Base-by-base conservation (phyloP, 2,888 invertebrate species). In the Parelbella ahira region DNA sequence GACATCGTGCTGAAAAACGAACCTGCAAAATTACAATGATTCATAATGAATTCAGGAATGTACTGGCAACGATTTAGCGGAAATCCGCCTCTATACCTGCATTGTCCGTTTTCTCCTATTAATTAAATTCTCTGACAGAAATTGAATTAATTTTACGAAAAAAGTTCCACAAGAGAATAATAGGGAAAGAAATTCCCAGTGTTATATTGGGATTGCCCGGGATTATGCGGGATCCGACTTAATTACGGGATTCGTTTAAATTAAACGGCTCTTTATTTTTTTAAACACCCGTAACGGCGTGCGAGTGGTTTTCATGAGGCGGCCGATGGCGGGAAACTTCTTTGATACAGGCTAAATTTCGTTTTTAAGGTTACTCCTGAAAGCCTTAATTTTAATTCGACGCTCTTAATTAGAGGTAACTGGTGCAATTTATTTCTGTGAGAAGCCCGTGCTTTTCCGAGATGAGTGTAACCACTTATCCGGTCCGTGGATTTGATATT, bases 161-260 rank as follows among this genome's bases (percentile, higher is more conserved):
- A 69, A 71, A 61, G 55, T 61, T 60, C 50, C 50, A 19, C 25
- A 20, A 27, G 25, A 13, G 44, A 43, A 46, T 45, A 52, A 30
- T 50, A 48, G 50, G 55, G 12, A 15, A 33, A 20, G 42, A 57
- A 52, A 60, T 59, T 60, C 64, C 63, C 63, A 60, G 64, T 59
- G 63, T 63, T 66, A 67, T 68, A 68, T 75, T 64, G 72, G 66
- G 73, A 76, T 77, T 68, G 73, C 60, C 58, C 61, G 56, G 68
- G 75, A 76, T 78, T 68, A 75, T 65, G 61, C 59, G 63, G 67
- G 72, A 70, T 68, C 56, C 56, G 49, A 62, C 67, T 67, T 75
- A 74, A 75, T 79, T 76, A 74, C 61, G 53, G 55, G 64, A 61
- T 60, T 56, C 50, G 44, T 50, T 39, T 55, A 61, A 72, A 68